A percentile compares a stretch with the other conserved stretches of the same genome.
Evolutionary conservation across 2,113 vertebrate species (phyloP).

Genomic region (Lasiurus borealis): DNA sequence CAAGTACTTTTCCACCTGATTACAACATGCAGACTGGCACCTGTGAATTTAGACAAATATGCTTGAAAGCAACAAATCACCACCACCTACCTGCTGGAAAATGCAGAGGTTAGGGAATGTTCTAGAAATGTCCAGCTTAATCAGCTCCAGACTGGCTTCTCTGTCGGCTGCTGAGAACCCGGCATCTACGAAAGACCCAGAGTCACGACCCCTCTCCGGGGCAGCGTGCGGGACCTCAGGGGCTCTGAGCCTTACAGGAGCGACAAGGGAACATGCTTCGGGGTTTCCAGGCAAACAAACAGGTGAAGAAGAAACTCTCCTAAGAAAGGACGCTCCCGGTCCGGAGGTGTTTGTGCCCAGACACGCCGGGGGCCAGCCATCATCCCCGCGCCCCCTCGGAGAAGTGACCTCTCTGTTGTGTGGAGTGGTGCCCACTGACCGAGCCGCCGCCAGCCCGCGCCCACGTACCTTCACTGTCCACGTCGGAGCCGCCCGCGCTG

Average conservation of each 20-base stretch:
- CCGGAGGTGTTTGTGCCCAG: no score
- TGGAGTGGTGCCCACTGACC: fast-evolving
- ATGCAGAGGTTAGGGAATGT: conserved; percentile 97
- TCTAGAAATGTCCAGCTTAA: conserved; percentile 98
- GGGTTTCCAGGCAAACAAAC: no score
- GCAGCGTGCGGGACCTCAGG: fast-evolving
- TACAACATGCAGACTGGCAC: no score
- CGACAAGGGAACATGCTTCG: fast-evolving
- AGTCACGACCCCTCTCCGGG: neutral
- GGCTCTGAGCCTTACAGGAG: neutral
- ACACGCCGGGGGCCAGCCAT: no score
- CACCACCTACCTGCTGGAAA: conserved; percentile 94
- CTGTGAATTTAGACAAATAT: neutral
- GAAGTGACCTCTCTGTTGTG: fast-evolving
- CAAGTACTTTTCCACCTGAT: neutral
- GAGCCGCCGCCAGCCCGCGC: fast-evolving
- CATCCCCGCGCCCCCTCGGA: fast-evolving
- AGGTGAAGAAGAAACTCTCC: no score
- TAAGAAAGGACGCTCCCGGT: no score
- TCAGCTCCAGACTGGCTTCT: conserved; percentile 97
- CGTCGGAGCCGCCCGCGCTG: conserved; percentile 85
- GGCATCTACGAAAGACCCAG: conserved; percentile 86
- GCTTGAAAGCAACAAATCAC: neutral
- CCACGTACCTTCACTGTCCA: conserved; percentile 89
- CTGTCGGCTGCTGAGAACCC: conserved; percentile 92